Percentiles rank a stretch among this genome's conserved stretches.
Evolutionary conservation across 2,113 vertebrate genomes (phyloP).

Genomic region (Haliaeetus leucogaster): DNA sequence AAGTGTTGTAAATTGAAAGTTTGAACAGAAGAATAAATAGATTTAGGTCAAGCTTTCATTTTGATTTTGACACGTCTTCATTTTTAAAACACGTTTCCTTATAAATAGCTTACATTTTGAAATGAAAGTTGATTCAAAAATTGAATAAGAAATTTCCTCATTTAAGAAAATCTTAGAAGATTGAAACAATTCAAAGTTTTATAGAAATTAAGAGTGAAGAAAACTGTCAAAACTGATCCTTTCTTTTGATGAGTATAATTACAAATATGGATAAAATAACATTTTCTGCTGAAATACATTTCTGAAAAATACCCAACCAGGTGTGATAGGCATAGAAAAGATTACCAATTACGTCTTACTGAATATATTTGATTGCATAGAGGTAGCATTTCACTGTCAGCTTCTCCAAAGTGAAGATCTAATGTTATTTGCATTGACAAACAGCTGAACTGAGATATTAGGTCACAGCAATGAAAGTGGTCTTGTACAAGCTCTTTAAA

Average conservation of each 20-base stretch:
- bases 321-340: background rate
- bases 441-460: background rate
- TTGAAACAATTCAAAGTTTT: background rate
- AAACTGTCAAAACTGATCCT: background rate
- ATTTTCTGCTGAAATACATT: background rate
- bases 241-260: background rate
- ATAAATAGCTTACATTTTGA: background rate
- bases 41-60: background rate
- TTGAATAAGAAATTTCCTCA: background rate
- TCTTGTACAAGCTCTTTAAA: background rate
- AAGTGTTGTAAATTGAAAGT: background rate
- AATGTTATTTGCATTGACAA: background rate
- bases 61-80: background rate
- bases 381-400: background rate
- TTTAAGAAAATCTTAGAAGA: background rate
- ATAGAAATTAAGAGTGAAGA: background rate
- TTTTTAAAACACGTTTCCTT: background rate
- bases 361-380: slow-evolving; percentile 24
- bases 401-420: background rate
- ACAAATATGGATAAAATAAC: background rate
- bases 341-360: background rate
- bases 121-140: background rate
- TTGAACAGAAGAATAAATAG: background rate
- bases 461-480: background rate
- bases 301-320: background rate